Percentiles rank a stretch among this genome's conserved stretches.
Conservation (phyloP, 2,888 invertebrate genomes). For the Cataglyphis rosenhaueri region DNA sequence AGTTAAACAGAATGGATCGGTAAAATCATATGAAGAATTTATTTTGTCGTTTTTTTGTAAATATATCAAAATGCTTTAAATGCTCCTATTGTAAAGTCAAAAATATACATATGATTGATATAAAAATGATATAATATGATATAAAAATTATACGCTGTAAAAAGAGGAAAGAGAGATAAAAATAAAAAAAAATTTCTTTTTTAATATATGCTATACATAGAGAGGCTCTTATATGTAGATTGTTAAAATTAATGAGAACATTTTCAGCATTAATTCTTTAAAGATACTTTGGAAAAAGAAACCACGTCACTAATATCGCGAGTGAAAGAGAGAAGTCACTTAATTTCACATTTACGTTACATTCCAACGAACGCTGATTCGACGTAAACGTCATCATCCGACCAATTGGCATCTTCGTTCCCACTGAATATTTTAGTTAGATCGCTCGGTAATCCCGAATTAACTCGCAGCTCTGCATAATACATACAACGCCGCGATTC, state of each 20-base stretch:
- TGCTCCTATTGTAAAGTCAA: background rate
- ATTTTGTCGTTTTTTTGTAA: background rate
- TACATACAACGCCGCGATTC: constrained; percentile 27
- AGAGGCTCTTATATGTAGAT: background rate
- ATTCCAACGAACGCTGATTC: background rate
- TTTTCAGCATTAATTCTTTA: background rate
- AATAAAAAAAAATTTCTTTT: background rate
- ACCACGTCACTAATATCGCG: background rate
- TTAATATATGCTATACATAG: background rate
- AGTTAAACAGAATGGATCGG: background rate
- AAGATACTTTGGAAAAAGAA: background rate
- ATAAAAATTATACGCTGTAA: background rate
- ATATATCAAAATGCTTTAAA: constrained; percentile 3
- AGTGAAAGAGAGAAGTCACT: background rate
- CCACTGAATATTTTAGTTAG: constrained; percentile 41
- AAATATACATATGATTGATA: background rate
- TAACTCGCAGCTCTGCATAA: constrained; percentile 48
- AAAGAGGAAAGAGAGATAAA: background rate
- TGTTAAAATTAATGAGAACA: background rate
- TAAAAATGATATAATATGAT: too few relatives aligned
- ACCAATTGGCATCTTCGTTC: constrained; percentile 19
- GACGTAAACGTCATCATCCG: constrained; percentile 4
- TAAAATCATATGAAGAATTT: background rate
- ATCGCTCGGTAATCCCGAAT: constrained; percentile 40
- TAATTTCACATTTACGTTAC: constrained; percentile 21